Evolutionary conservation across 2,797 vertebrate genomes (phyloP), one percentile per base, ranked within the genome.

Genomic region (Sebastes flavidus): DNA sequence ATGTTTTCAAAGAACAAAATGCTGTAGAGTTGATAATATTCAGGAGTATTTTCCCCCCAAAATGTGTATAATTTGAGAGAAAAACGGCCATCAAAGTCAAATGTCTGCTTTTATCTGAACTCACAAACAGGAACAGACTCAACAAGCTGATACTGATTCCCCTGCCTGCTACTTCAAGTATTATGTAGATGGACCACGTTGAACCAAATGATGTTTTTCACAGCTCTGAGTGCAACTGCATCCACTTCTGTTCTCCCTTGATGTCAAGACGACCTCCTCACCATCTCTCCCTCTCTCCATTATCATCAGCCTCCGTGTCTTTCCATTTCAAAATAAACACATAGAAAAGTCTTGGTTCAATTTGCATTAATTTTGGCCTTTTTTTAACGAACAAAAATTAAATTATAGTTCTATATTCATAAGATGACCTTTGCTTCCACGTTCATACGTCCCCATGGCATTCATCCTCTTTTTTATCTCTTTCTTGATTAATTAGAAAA

Each of bases 1-100:
- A 46, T 69, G 8, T 78, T 87, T 89, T 77, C 80, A 83, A 86
- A 83, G 72, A 77, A 77, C 54, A 75, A 74, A 78, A 83, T 81
- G 61, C 58, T 58, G 61, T 74, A 79, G 18, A 58, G 18, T 58
- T 46, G 25, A 0, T 70, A 12, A 67, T 60, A 79, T 27, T 65
- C 16, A 0, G 8, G 65, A 55, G 27, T 61, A 8, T 55, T 63
- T 54, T 4, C 4, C 6, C 14, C 14, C 20, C 12, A 3, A 56
- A 70, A 73, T 55, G n/a, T 69, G 27, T 54, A 25, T 72, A 32
- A 79, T 71, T 74, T 38, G 16, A 67, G 32, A 20, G 55, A 16
- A 68, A 70, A 83, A 71, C 1, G 4, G 11, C 29, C 80, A 76
- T 87, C 71, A 89, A 89, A 88, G 79, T 24, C 56, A 80, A 80